Base-by-base conservation (phyloP, 2,797 vertebrate genomes). In the Chaunax sp. region DNA sequence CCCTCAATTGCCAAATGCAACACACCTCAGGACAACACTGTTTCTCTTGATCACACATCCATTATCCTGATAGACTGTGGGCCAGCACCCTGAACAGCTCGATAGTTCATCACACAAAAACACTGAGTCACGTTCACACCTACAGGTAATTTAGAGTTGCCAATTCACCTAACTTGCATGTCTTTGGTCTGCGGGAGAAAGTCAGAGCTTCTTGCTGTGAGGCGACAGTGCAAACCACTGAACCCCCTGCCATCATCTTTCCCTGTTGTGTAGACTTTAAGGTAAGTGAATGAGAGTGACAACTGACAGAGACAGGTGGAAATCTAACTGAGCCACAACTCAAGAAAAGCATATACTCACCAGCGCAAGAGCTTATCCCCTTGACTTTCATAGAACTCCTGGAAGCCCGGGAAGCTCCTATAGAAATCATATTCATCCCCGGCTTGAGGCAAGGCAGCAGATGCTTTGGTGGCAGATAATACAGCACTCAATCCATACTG, bases 341-440 rank as follows among this genome's bases (percentile, higher is more conserved):
- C 0, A 53, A 44, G 28, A 9, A 6, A 40, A 37, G 0, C 11
- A 23, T 7, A 3, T 4, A 83, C 95, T 93, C 80, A 98, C 98
- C 96, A 96, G 30, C 87, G 93, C 35, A 98, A 83, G 30, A 99
- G 90, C 20, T 71, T 88, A 49, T 97, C 94, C 4, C 96, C 96
- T 80, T 99, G 98, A 0, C 87, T 93, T 45, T 92, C 90, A 83
- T 97, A 98, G 90, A 95, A 99, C 0, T 94, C 93, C 16, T 92
- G 95, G 88, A 99, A 99, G 1, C 94, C 95, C 0, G 96, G 93
- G 80, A 99, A 99, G 85, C 97, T 99, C 50, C 95, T 91, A 82
- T 99, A 99, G 87, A 98, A 97, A 80, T 99, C 98, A 13, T 93
- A 98, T 26, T 99, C 97, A 1, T 99, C 97, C 0, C 97, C 98